A percentile compares a stretch with the other conserved stretches of the same genome.
Conservation (phyloP, 2,888 invertebrate species). For the Quadroppia sp. region DNA sequence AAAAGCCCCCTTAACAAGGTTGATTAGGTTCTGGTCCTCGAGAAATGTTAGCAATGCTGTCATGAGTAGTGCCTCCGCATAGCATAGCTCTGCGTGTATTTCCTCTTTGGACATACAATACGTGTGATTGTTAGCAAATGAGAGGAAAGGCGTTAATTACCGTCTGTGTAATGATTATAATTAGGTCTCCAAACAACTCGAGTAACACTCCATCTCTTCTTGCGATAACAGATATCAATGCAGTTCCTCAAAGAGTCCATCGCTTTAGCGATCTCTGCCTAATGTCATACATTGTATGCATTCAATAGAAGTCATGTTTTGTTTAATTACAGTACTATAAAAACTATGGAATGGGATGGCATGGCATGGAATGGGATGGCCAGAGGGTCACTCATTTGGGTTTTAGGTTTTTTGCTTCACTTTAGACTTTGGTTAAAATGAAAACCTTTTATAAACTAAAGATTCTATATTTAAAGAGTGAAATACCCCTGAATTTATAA, state of each 20-base stretch:
- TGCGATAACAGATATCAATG: conserved; percentile 71
- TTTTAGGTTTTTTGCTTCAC: no score
- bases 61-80: conserved; percentile 82
- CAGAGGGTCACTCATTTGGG: no score
- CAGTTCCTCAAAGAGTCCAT: conserved; percentile 70
- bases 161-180: conserved; percentile 69
- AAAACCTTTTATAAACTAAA: no score
- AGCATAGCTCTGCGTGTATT: conserved; percentile 90
- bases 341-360: no score
- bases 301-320: no score
- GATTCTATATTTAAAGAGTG: no score
- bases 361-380: no score
- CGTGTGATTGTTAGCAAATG: conserved; percentile 3
- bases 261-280: conserved; percentile 67
- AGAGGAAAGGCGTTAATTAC: conserved; percentile 51
- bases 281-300: no score
- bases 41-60: conserved; percentile 86
- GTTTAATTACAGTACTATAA: no score
- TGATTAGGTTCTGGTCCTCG: conserved; percentile 87
- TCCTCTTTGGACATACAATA: conserved; percentile 57
- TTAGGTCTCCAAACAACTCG: conserved; percentile 67
- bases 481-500: no score
- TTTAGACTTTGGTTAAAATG: no score
- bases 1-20: conserved; percentile 85
- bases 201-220: conserved; percentile 62